Base-by-base conservation (phyloP, 2,888 invertebrate species). In the Steinernema hermaphroditum region DNA sequence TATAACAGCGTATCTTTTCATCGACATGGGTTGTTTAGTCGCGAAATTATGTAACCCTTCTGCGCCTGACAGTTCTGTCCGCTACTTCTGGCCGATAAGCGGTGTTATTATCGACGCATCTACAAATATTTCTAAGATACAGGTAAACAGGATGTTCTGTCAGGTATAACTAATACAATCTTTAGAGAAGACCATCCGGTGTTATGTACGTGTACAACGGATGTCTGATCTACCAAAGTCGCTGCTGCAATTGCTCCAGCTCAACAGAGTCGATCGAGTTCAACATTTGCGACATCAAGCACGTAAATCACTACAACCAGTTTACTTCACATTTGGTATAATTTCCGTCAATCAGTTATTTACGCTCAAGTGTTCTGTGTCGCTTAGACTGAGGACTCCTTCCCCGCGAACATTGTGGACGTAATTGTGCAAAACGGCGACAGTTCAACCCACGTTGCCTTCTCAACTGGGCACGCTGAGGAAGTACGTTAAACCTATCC, bases 41-140 rank as follows among this genome's bases (percentile, higher is more conserved):
- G 81, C 79, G 70, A 77, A 76, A 69, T 75, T 80, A 54, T 84
- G 80, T 72, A 83, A 84, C 68, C 84, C 84, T n/a, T 72, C 80
- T 72, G 78, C 79, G 12, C 84, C 84, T 9, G 84, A 84, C 74
- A 76, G 77, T 16, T 77, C 81, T 34, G 77, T 84, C 29, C 76
- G 83, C 22, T 78, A 84, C 71, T 77, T 76, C 68, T 83, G 83
- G 83, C 83, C 84, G 71, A 76, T 82, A 50, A 78, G 81, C 54
- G 78, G 75, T 12, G 74, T 80, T 34, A 74, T 81, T 46, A 73
- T 81, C 32, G 81, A 80, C 68, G 79, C 77, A 27, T 8, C 62
- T 1, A 8, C 34, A 32, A 29, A 32, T 32, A 29, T 27, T 32
- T 14, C 62, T 8, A 62, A 62, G 19, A 62, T 32, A 14, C 32